Evolutionary conservation across 1,140 invertebrate genomes (phyloP), one percentile per base, ranked within the genome.

Genomic region (Samia ricini): DNA sequence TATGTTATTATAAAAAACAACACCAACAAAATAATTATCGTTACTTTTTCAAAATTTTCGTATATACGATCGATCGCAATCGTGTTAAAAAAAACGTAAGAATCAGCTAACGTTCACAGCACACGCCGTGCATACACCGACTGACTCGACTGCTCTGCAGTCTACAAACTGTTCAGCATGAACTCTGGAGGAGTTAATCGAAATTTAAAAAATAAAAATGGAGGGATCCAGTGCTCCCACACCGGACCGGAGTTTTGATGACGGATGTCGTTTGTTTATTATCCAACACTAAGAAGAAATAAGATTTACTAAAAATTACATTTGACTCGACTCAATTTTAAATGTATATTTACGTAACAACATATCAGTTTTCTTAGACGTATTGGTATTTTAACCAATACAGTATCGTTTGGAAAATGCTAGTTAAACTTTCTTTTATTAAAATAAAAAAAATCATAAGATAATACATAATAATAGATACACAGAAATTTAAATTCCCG

Each of bases 191-290:
- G 19, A 52, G 52, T 23, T 21, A 24, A 22, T 55, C n/a, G 49
- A 50, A 58, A 68, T 66, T 63, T 65, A 64, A 64, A 69, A 72
- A 72, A 69, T 69, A 64, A 69, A 72, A 72, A 69, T 69, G 62
- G 56, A 68, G 63, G 66, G 64, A 66, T 24, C 4, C 23, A 48
- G 54, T 65, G 60, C 70, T 57, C 61, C 50, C 51, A 58, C 51
- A 65, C 48, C 55, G 33, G 51, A 42, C 33, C 33, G 33, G 22
- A 18, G 24, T 49, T 63, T 61, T 36, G 29, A 54, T 36, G 49
- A 65, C 66, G 70, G 61, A 72, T 69, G 64, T 55, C 12, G 49
- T 50, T 26, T 69, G 61, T 71, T 71, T 71, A 68, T 67, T 64
- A 51, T 62, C 64, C n/a, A n/a, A 50, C 48, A 12, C 3, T 42